Conservation (phyloP, 2,113 vertebrate genomes). For the Phalacrocorax aristotelis region DNA sequence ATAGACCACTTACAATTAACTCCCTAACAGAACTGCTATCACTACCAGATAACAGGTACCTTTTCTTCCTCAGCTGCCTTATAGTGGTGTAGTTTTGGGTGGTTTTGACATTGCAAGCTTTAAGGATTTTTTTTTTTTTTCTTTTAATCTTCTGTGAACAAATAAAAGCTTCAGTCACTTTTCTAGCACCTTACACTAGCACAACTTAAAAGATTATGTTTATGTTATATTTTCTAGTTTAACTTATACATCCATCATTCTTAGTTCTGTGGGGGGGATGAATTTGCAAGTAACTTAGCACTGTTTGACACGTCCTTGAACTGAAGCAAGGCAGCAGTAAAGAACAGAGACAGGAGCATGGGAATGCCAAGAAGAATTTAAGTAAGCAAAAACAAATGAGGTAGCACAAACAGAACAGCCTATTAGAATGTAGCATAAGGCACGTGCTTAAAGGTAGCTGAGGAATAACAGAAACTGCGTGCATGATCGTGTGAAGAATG, state of each 20-base stretch:
- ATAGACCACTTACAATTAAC: not conserved
- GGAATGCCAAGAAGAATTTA: no score
- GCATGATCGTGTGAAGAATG: no score
- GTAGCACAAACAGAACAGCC: no score
- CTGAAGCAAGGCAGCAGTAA: no score
- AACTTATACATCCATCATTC: not conserved
- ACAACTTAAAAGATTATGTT: not conserved
- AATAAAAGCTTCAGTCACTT: not conserved
- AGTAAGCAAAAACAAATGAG: no score
- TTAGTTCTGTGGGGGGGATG: not conserved
- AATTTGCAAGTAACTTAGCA: no score
- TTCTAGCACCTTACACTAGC: not conserved
- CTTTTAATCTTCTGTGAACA: not conserved
- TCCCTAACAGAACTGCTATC: not conserved
- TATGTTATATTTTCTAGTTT: not conserved
- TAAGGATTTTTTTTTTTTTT: not conserved
- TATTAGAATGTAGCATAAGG: no score
- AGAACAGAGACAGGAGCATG: no score
- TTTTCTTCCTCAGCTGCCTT: not conserved
- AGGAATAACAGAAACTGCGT: no score
- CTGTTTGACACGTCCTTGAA: no score
- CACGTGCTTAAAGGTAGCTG: no score
- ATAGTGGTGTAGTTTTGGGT: accelerated
- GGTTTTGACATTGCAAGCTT: not conserved
- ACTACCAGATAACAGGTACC: not conserved